Evolutionary conservation across 2,113 vertebrate genomes (phyloP), one percentile per base, ranked within the genome.

Genomic region (Hepsetus odoe): DNA sequence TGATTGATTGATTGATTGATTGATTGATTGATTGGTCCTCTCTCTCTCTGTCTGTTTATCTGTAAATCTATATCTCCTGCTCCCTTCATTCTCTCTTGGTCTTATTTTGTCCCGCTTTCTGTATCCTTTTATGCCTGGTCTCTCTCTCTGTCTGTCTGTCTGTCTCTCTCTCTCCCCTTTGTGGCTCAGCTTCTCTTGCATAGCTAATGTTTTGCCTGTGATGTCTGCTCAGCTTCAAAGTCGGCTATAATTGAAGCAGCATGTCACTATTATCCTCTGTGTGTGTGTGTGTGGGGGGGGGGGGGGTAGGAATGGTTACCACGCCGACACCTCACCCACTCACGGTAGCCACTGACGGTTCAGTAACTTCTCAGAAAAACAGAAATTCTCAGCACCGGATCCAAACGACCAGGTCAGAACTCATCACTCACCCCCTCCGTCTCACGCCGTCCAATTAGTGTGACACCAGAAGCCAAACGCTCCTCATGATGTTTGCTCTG

Each of bases 221-320:
- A 66, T 76, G 74, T 35, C 49, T 51, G 12, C 62, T 26, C 16
- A 44, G 42, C 74, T 67, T 68, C 74, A 76, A 76, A 68, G 75
- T 35, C 24, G 10, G 22, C 26, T 26, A 69, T 69, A 77, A 77
- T 77, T 58, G 65, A 69, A 67, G 51, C 64, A 24, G 51, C 33
- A 18, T 61, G 56, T 28, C 53, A 28, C 55, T 33, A 44, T 61
- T 74, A 56, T 55, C 33, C 26, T 62, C 49, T 68, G 64, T 30
- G 26, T 35, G 32, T 38, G 20, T 72, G 26, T 38, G 33, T 53
- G 18, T 35, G n/a, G 24, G 18, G 53, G 28, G 18, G 12, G 30
- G 24, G 30, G 67, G 32, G 0, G 3, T 53, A 24, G 33, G 13
- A 55, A 38, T 16, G 11, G 49, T 55, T 13, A 24, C 22, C 51